phyloP scores from a whole-genome alignment of 2,797 vertebrate genomes.

The Lophotriccus pileatus region DNA sequence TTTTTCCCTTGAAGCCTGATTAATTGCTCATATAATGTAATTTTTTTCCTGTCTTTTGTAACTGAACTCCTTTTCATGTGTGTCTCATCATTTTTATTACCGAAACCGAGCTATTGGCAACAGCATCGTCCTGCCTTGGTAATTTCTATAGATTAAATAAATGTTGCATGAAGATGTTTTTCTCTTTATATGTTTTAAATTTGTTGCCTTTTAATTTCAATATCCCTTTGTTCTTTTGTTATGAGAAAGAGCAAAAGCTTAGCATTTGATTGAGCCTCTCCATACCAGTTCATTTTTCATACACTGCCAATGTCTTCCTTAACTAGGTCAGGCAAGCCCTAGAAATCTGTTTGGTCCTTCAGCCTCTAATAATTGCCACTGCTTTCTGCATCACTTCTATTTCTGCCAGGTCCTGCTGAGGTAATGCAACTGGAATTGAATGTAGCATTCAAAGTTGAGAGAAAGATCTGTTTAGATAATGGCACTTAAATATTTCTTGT shows the following conservation, averaged over 20 bases:
- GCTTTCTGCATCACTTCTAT: background rate
- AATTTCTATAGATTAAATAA: conserved; percentile 25
- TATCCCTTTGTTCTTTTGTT: background rate
- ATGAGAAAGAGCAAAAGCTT: background rate
- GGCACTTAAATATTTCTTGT: background rate
- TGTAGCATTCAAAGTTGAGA: background rate
- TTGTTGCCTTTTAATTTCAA: conserved; percentile 19
- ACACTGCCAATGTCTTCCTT: background rate
- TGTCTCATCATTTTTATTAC: background rate
- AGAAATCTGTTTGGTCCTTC: background rate
- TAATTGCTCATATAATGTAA: conserved; percentile 5
- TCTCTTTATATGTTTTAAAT: background rate
- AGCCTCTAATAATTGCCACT: background rate
- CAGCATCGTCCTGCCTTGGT: background rate
- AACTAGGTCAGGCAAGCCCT: background rate
- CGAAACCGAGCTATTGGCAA: background rate
- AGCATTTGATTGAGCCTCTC: background rate
- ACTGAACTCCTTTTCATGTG: background rate
- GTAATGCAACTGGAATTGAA: background rate
- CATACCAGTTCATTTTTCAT: background rate
- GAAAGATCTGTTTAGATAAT: background rate
- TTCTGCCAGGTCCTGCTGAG: background rate
- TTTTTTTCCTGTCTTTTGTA: background rate
- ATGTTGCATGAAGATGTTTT: background rate
- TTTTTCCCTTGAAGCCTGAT: conserved; percentile 6